phyloP scores from a whole-genome alignment of 2,888 invertebrate genomes.

The Neuroscelio doddi region DNA sequence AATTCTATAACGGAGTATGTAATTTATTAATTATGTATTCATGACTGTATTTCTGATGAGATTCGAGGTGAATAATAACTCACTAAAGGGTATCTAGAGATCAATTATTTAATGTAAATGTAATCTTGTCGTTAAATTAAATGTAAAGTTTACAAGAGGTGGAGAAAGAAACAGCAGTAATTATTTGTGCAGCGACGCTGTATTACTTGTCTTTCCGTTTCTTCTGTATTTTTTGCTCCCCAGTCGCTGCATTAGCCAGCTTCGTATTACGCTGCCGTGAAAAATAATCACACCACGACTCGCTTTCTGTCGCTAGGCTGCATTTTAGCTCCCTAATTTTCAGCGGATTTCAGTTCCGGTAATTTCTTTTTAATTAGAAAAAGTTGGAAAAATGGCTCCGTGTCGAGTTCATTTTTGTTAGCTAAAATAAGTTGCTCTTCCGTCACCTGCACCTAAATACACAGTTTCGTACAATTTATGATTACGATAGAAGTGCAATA shows the following conservation, averaged over 20 bases:
- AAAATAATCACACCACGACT: slow-evolving; percentile 21
- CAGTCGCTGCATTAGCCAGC: slow-evolving; percentile 6
- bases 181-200: slow-evolving; percentile 12
- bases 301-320: not conserved
- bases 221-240: slow-evolving; percentile 11
- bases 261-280: slow-evolving; percentile 10
- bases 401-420: not conserved
- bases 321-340: slow-evolving; percentile 20
- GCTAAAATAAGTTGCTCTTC: slow-evolving; percentile 5
- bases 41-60: too few relatives aligned
- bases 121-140: slow-evolving; percentile 39
- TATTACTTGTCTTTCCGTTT: slow-evolving; percentile 13
- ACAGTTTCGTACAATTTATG: slow-evolving; percentile 37
- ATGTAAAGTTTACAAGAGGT: slow-evolving; percentile 33
- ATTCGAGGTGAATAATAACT: too few relatives aligned
- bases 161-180: slow-evolving; percentile 10
- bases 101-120: slow-evolving; percentile 43
- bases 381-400: slow-evolving; percentile 4
- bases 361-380: slow-evolving; percentile 24
- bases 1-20: too few relatives aligned
- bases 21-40: too few relatives aligned
- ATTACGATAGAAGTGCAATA: slow-evolving; percentile 11
- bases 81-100: slow-evolving; percentile 27
- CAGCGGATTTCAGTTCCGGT: slow-evolving; percentile 9
- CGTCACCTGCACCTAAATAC: slow-evolving; percentile 16